Evolutionary conservation across 2,888 invertebrate species (phyloP), one percentile per base, ranked within the genome.

Genomic region (Euclidia mi): DNA sequence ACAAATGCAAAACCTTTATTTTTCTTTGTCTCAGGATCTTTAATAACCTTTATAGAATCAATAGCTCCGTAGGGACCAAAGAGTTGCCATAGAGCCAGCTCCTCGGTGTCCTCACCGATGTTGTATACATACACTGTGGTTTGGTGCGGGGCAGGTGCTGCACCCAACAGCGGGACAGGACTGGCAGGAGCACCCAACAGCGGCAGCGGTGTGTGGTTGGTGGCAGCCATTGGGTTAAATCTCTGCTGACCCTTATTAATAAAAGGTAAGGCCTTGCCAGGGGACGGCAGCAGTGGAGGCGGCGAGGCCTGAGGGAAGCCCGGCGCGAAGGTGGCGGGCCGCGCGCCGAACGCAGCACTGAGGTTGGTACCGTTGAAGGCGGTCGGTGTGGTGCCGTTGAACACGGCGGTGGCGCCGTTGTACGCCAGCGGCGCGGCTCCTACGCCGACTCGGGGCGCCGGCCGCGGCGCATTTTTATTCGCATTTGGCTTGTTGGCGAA

Each of bases 41-140:
- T 95, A 74, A 95, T 95, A 76, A 95, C 95, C 81, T 95, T 95
- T 65, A 95, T 95, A 40, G 95, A 95, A 82, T 95, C 95, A 60
- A 95, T 95, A 63, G 95, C 95, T 71, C 95, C 95, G 65, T 94
- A 95, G 9, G 95, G 95, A 51, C 95, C 95, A 50, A 95, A 95
- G 69, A 95, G 89, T 84, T 95, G 95, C 95, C 95, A 95, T 64
- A 95, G 84, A 29, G 94, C 90, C 42, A 95, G 87, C 86, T 95
- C 95, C 77, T 95, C 95, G 0, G 94, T 92, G 72, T 95, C 95
- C 82, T 95, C 95, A 58, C 94, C 95, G 12, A 95, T 87, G 85
- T 95, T 95, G 87, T 94, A 95, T 81, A 95, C 95, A 71, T 95
- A 95, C 84, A 95, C 95, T 65, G 95, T 94, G 71, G 94, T 94